A percentile compares a stretch with the other conserved stretches of the same genome.
phyloP scores from a whole-genome alignment of 2,888 invertebrate genomes.

The Selenia dentaria region DNA sequence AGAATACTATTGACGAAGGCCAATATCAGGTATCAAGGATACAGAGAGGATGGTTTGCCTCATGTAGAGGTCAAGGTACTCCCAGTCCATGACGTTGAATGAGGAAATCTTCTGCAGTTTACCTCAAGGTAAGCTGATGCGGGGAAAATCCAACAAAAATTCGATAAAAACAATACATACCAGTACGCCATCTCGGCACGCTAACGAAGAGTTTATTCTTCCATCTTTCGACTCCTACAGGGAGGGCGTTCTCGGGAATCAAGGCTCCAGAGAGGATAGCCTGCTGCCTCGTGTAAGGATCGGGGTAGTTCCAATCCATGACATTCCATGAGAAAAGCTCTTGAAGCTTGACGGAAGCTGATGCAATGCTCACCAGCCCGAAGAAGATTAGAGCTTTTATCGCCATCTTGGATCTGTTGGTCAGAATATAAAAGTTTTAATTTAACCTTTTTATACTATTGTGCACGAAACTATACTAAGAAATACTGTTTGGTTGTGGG shows the following conservation, averaged over 20 bases:
- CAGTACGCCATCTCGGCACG: slow-evolving; percentile 92
- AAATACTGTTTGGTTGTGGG: too few species aligned
- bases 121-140: too few species aligned
- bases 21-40: too few species aligned
- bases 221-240: slow-evolving; percentile 93
- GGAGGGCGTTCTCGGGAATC: slow-evolving; percentile 91
- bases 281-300: slow-evolving; percentile 83
- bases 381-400: slow-evolving; percentile 46
- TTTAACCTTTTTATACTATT: too few species aligned
- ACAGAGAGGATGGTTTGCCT: too few species aligned
- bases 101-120: too few species aligned
- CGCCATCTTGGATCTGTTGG: slow-evolving; percentile 44
- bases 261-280: slow-evolving; percentile 87
- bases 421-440: too few species aligned
- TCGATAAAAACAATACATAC: slow-evolving; percentile 67
- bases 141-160: too few species aligned
- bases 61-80: too few species aligned
- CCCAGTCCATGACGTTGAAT: too few species aligned
- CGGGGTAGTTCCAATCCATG: slow-evolving; percentile 91
- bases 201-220: slow-evolving; percentile 92
- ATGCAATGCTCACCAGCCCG: slow-evolving; percentile 54
- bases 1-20: too few species aligned
- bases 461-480: too few species aligned
- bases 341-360: slow-evolving; percentile 83
- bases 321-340: slow-evolving; percentile 91